Evolutionary conservation across 2,113 vertebrate genomes (phyloP).

Genomic region (Amazona vittata): DNA sequence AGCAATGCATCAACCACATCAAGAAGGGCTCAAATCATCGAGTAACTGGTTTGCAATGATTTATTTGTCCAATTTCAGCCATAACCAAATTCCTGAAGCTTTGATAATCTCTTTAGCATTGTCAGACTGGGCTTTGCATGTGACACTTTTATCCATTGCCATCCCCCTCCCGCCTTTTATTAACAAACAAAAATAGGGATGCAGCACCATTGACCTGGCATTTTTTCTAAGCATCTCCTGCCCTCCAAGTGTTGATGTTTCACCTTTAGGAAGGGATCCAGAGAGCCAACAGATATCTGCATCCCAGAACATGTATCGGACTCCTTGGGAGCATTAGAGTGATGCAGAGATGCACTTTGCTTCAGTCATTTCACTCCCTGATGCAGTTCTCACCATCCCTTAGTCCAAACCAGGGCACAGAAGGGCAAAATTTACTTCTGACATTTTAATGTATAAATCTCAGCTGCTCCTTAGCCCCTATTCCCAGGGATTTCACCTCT

Average conservation of each 20-base stretch:
- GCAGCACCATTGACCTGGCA: not conserved
- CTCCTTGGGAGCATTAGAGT: not conserved
- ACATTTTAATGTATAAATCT: not conserved
- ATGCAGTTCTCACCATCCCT: not conserved
- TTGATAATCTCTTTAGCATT: slow-evolving; percentile 19
- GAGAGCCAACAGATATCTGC: not conserved
- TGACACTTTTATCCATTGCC: rapidly evolving
- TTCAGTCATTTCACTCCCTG: not conserved
- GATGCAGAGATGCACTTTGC: not conserved
- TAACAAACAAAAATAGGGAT: not conserved
- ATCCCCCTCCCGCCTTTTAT: not conserved
- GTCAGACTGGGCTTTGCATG: not conserved
- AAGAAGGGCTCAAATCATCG: not conserved
- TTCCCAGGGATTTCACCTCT: not conserved
- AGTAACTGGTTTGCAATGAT: slow-evolving; percentile 12
- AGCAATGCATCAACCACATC: not conserved
- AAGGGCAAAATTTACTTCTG: not conserved
- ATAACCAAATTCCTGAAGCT: not conserved
- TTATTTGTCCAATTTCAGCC: not conserved
- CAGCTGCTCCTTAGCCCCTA: not conserved
- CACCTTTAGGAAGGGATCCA: slow-evolving; percentile 22
- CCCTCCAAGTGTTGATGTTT: not conserved
- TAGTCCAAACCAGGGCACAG: not conserved
- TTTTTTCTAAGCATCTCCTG: not conserved
- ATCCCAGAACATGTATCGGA: not conserved